Evolutionary conservation across 2,797 vertebrate species (phyloP).

Genomic region (Macropus fuliginosus): DNA sequence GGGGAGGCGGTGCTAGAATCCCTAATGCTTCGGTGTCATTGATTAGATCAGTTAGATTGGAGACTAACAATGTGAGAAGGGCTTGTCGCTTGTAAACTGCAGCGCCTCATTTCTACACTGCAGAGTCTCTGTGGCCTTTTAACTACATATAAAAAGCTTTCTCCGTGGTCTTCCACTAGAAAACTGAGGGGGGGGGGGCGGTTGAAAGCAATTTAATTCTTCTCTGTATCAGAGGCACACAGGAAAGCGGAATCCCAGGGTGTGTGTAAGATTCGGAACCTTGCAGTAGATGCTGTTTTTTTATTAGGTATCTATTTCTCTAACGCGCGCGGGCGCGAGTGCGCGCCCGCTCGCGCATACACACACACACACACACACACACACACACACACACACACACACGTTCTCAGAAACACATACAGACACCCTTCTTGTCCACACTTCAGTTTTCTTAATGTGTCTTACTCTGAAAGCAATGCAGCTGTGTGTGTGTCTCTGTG

Average conservation of each 20-base stretch:
- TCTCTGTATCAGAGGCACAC: background rate
- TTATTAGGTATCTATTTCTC: constrained; percentile 9
- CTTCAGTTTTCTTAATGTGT: constrained; percentile 1
- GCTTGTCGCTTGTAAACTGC: constrained; percentile 2
- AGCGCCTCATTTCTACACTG: constrained; percentile 31
- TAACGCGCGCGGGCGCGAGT: no score
- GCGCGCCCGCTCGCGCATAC: background rate
- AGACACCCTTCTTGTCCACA: background rate
- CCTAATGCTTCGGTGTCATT: constrained; percentile 81
- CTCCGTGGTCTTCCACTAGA: background rate
- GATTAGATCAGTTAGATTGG: constrained; percentile 80
- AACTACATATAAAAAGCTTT: background rate
- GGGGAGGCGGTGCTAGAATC: constrained; percentile 84
- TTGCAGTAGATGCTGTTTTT: constrained; percentile 51
- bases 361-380: background rate
- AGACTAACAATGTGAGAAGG: constrained; percentile 47
- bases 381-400: background rate
- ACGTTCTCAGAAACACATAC: background rate
- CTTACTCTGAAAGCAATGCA: constrained; percentile 36
- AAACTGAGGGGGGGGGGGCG: constrained; percentile 21
- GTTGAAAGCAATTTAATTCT: constrained; percentile 55
- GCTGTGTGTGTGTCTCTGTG: background rate
- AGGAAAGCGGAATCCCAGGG: constrained; percentile 31
- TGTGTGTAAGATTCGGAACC: constrained; percentile 30
- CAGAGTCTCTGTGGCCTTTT: background rate